Percentiles rank a stretch among this genome's conserved stretches.
Conservation (phyloP, 2,888 invertebrate species). For the Amphipoea lucens region DNA sequence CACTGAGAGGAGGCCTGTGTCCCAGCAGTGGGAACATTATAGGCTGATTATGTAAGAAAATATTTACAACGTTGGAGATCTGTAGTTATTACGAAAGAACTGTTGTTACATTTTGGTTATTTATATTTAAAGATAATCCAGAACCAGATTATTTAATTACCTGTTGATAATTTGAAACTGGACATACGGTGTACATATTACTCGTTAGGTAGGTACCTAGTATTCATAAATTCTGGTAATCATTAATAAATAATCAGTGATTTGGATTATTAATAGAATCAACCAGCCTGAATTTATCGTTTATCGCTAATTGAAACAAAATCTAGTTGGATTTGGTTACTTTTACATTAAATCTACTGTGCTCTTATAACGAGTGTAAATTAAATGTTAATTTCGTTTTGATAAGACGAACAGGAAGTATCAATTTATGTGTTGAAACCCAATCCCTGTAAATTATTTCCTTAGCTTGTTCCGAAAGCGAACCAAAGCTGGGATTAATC, state of each 20-base stretch:
- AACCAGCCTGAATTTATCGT: not conserved
- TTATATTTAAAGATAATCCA: too few species aligned
- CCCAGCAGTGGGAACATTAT: too few species aligned
- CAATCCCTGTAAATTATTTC: constrained; percentile 45
- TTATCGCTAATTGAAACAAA: constrained; percentile 2
- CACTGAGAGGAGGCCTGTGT: too few species aligned
- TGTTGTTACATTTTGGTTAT: not conserved
- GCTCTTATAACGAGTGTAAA: not conserved
- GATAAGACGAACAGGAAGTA: not conserved
- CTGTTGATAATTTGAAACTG: not conserved
- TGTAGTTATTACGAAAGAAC: too few species aligned
- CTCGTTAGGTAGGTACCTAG: not conserved
- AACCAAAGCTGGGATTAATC: constrained; percentile 49
- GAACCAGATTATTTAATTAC: not conserved
- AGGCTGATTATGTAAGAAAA: too few species aligned
- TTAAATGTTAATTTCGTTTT: not conserved
- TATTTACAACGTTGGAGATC: too few species aligned
- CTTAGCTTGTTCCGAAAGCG: constrained; percentile 34
- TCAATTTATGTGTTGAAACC: constrained; percentile 39
- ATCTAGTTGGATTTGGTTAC: not conserved
- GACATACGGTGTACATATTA: not conserved
- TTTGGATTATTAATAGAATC: constrained; percentile 6
- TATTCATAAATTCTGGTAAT: not conserved
- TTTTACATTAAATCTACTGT: constrained; percentile 4
- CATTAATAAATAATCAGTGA: constrained; percentile 19